Conservation (phyloP, 2,113 vertebrate species). For the Coregonus clupeaformis region DNA sequence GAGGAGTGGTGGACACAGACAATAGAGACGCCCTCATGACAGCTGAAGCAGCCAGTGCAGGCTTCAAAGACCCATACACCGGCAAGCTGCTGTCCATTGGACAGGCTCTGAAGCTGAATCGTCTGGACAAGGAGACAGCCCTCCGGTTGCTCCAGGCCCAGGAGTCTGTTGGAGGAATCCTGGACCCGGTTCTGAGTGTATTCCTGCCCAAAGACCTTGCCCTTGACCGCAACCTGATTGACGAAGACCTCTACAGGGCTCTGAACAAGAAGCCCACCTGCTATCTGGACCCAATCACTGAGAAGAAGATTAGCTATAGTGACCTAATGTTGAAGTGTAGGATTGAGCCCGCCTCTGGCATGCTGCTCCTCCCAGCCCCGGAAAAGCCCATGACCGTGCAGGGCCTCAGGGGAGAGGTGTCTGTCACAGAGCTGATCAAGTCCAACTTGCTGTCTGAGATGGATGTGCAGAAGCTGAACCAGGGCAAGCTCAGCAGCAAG, state of each 20-base stretch:
- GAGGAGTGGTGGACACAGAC: constrained; percentile 87
- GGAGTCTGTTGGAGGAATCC: constrained; percentile 86
- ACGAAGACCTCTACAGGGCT: constrained; percentile 85
- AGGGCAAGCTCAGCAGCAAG: constrained; percentile 69
- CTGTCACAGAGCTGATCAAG: constrained; percentile 75
- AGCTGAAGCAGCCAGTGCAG: constrained; percentile 89
- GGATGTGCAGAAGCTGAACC: constrained; percentile 75
- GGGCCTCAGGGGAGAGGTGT: constrained; percentile 83
- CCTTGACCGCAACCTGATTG: constrained; percentile 87
- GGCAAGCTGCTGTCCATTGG: constrained; percentile 87
- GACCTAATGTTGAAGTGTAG: constrained; percentile 83
- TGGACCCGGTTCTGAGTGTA: constrained; percentile 90
- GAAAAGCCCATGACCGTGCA: constrained; percentile 80
- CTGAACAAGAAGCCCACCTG: constrained; percentile 86
- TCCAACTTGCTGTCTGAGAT: constrained; percentile 80
- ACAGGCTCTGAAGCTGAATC: constrained; percentile 90
- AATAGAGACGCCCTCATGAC: constrained; percentile 85
- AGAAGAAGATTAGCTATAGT: constrained; percentile 83
- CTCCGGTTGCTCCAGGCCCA: constrained; percentile 90
- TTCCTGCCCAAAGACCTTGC: constrained; percentile 89
- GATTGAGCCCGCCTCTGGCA: constrained; percentile 83
- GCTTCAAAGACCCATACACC: constrained; percentile 90
- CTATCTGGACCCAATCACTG: constrained; percentile 84
- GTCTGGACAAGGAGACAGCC: constrained; percentile 79
- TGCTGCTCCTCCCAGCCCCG: constrained; percentile 81